A percentile compares a stretch with the other conserved stretches of the same genome.
These are phyloP conservation scores for Scytalopus superciliaris DNA, from an alignment of 2,113 vertebrate species.

Conservation along the genomic window DNA sequence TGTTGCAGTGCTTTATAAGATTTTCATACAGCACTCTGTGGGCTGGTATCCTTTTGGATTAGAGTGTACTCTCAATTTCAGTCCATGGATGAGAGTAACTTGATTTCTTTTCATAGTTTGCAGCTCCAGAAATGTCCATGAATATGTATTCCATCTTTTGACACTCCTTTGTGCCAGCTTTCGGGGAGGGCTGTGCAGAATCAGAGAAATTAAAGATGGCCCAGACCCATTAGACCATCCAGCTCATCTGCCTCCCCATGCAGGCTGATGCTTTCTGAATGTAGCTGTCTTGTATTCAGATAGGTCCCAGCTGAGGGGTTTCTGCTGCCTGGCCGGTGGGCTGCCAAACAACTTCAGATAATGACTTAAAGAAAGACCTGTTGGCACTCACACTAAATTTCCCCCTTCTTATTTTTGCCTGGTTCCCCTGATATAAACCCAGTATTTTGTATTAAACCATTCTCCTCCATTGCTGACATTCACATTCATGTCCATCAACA, in stretches of 20 bases:
- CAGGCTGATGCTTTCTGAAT: neutral
- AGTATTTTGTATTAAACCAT: neutral
- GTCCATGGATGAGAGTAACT: conserved; percentile 43
- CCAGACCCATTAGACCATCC: neutral
- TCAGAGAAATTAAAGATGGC: neutral
- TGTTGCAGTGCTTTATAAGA: conserved; percentile 56
- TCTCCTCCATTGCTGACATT: neutral
- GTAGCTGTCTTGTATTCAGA: accelerated
- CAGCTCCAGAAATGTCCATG: conserved; percentile 37
- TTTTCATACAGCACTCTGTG: conserved; percentile 52
- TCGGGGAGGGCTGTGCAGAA: neutral
- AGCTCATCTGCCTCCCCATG: neutral
- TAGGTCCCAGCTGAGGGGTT: neutral
- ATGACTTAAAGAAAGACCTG: neutral
- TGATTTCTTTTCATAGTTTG: conserved; percentile 64
- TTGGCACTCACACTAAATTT: neutral
- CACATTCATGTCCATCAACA: neutral
- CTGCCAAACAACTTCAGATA: neutral
- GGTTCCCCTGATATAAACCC: neutral
- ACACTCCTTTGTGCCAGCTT: neutral
- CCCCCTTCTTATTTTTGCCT: neutral
- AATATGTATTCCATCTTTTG: conserved; percentile 29
- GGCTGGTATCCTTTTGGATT: conserved; percentile 53
- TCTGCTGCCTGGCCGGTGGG: neutral
- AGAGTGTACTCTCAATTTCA: conserved; percentile 56